phyloP scores from a whole-genome alignment of 2,888 invertebrate species.

The Ecdyonurus torrentis region DNA sequence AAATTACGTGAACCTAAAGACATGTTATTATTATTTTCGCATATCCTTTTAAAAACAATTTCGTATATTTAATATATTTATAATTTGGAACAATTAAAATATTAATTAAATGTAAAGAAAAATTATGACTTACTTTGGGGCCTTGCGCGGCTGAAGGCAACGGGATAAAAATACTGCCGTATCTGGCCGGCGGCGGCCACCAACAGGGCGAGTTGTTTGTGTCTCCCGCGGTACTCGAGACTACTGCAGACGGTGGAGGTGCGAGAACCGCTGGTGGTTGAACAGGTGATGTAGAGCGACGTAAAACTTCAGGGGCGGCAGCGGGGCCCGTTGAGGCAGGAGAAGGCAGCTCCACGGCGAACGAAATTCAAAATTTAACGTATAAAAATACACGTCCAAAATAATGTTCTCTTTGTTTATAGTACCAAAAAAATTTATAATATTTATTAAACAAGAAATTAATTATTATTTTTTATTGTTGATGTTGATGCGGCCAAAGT shows the following conservation, averaged over 20 bases:
- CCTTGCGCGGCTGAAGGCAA: neutral
- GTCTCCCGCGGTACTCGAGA: neutral
- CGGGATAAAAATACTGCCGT: conserved; percentile 1
- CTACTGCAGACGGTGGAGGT: neutral
- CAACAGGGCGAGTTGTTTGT: neutral
- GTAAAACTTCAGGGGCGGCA: neutral
- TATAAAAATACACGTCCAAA: too few relatives aligned
- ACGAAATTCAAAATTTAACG: too few relatives aligned
- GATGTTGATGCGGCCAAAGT: neutral
- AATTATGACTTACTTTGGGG: neutral
- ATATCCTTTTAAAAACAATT: too few relatives aligned
- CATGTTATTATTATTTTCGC: too few relatives aligned
- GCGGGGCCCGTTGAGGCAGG: neutral
- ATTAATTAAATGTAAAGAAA: neutral
- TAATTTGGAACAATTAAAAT: neutral
- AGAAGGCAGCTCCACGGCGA: neutral
- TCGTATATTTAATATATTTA: too few relatives aligned
- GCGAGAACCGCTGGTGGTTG: neutral
- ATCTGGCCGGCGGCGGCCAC: neutral
- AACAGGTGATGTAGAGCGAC: neutral
- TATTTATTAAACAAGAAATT: too few relatives aligned
- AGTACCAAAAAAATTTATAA: too few relatives aligned
- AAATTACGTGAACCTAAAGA: too few relatives aligned
- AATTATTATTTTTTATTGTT: too few relatives aligned
- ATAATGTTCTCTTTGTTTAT: too few relatives aligned